phyloP scores from a whole-genome alignment of 1,140 invertebrate genomes.

The Trichomalopsis sarcophagae region DNA sequence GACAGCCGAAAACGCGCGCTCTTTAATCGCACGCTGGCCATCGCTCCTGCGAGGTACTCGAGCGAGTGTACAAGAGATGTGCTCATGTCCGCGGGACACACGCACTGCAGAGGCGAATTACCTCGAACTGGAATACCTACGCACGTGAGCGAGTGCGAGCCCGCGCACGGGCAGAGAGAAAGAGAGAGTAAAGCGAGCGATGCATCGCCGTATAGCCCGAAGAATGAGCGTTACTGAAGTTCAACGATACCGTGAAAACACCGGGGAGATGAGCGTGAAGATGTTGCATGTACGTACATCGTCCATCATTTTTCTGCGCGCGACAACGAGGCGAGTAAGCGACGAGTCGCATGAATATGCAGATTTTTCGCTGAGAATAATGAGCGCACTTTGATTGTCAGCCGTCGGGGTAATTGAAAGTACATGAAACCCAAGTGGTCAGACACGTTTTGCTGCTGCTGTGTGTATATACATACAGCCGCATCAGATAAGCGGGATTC shows the following conservation, averaged over 20 bases:
- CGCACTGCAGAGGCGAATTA: constrained; percentile 27
- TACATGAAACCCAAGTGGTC: background rate
- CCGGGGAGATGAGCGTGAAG: background rate
- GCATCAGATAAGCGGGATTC: background rate
- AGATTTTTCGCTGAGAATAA: background rate
- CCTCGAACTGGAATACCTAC: background rate
- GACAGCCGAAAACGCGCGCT: background rate
- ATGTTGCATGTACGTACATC: background rate
- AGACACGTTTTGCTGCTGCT: background rate
- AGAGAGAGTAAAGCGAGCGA: background rate
- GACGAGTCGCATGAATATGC: background rate
- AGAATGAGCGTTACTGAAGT: background rate
- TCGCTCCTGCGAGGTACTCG: background rate
- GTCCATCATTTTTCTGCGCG: too few relatives aligned
- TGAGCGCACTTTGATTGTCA: background rate
- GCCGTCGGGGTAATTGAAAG: background rate
- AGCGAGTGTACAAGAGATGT: background rate
- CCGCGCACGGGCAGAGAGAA: background rate
- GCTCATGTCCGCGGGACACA: constrained; percentile 25
- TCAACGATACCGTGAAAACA: background rate
- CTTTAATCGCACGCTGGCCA: background rate
- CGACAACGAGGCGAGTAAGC: background rate
- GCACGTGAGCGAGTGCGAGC: background rate
- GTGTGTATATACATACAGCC: too few relatives aligned
- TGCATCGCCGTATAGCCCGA: background rate